A percentile compares a stretch with the other conserved stretches of the same genome.
These are phyloP conservation scores for Calyptomena viridis DNA, from an alignment of 2,113 vertebrate species.

Conservation along the genomic window DNA sequence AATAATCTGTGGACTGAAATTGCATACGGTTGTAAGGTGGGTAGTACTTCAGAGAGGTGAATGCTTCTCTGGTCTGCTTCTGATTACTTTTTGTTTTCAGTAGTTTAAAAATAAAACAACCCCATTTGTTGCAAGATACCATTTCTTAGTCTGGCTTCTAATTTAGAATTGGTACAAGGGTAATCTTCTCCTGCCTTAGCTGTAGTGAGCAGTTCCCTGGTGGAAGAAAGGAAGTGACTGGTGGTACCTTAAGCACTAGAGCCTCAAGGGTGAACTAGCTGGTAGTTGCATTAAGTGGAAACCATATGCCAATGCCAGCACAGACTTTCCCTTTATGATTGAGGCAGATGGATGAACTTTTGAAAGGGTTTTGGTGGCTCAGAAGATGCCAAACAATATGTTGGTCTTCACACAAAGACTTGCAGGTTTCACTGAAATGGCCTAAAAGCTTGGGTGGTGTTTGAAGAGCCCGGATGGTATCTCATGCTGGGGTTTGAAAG, in stretches of 20 bases:
- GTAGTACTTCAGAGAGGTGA: background rate
- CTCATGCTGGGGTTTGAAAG: background rate
- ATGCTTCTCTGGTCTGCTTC: background rate
- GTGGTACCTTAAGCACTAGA: background rate
- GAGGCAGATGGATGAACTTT: background rate
- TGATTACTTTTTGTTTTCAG: background rate
- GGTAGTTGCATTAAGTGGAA: background rate
- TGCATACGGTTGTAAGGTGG: rapidly evolving
- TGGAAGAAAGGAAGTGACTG: background rate
- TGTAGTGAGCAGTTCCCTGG: background rate
- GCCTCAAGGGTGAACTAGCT: background rate
- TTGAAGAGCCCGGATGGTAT: background rate
- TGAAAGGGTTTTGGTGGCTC: background rate
- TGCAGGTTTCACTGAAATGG: background rate
- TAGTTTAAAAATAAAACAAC: background rate
- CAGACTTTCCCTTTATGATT: background rate
- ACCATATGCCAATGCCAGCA: background rate
- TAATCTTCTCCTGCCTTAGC: background rate
- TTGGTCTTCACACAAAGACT: background rate
- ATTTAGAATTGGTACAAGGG: background rate
- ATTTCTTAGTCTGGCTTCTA: background rate
- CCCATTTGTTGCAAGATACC: rapidly evolving
- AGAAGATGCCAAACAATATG: background rate
- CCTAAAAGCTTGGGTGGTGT: background rate
- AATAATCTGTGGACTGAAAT: background rate